Evolutionary conservation across 2,888 invertebrate genomes (phyloP).

Genomic region (Chesias legatella): DNA sequence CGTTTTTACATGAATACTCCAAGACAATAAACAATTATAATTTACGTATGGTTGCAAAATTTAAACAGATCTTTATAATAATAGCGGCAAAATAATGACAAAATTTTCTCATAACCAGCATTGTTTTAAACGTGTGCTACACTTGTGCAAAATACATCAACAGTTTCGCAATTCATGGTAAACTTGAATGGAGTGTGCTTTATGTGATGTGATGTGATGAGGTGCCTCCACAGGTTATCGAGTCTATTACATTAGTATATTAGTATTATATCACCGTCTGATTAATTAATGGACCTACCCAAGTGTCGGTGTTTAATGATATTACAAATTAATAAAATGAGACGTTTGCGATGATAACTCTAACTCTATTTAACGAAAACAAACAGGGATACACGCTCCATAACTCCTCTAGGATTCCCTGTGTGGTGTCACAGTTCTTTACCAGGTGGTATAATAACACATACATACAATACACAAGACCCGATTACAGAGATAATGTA

Average conservation of each 20-base stretch:
- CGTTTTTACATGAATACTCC: neutral
- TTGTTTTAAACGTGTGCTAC: constrained; percentile 56
- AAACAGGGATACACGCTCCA: too few species aligned
- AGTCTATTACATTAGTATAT: constrained; percentile 18
- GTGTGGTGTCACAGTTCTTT: too few species aligned
- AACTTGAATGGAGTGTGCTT: constrained; percentile 21
- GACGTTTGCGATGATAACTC: too few species aligned
- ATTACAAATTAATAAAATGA: too few species aligned
- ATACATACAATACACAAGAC: too few species aligned
- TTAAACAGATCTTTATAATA: constrained; percentile 46
- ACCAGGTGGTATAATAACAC: too few species aligned
- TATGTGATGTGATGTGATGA: constrained; percentile 24
- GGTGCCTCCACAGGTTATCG: constrained; percentile 20
- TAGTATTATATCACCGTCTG: constrained; percentile 18
- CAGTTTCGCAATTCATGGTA: constrained; percentile 50
- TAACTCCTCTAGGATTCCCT: too few species aligned
- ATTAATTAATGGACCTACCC: too few species aligned
- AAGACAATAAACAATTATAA: constrained; percentile 21
- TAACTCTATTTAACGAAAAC: too few species aligned
- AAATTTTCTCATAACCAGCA: constrained; percentile 62
- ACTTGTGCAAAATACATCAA: constrained; percentile 62
- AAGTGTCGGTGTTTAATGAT: too few species aligned
- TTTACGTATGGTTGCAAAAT: constrained; percentile 53
- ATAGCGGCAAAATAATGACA: constrained; percentile 52
- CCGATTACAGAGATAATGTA: too few species aligned